Base-by-base conservation (phyloP, 2,113 vertebrate genomes). In the Perognathus longimembris region DNA sequence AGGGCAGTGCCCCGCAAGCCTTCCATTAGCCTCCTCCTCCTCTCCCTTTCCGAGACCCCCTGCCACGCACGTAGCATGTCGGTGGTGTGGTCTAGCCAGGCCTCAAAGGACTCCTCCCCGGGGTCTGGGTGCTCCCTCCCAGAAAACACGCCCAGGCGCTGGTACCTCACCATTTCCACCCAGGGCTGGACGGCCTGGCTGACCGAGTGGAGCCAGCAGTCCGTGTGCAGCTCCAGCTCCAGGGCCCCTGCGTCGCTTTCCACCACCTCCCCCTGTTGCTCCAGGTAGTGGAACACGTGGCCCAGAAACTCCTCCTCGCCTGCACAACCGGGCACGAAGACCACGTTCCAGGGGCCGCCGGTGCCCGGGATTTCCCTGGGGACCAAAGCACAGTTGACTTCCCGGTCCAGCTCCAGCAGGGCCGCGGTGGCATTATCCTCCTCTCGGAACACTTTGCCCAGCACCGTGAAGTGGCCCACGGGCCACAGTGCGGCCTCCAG, bases 371-470 rank as follows among this genome's bases (percentile, higher is more conserved):
- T 57, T 69, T 92, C 87, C 63, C 86, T 78, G 87, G 92, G 92
- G 38, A 92, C 92, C 82, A 92, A 36, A 26, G 82, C 82, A 57
- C 32, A 75, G 82, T 94, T 15, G 21, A 90, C 50, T 24, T 92
- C 78, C 24, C 3, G 4, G 45, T 84, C 34, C 2, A 94, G 67
- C 73, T 90, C 34, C 0, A 88, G 64, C 82, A 94, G 83, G 82
- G 83, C 87, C 1, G 30, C 87, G 0, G 50, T 79, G 83, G 87
- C 77, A 8, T 71, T 36, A 22, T 92, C 82, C 67, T 92, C 83
- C 83, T 88, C 73, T 34, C 34, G 50, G n/a, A 94, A 94, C 38
- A 76, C 83, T 87, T 75, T 90, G 64, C 82, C 90, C 30, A 90
- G 83, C 26, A 94, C 66, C 0, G 50, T 45, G 3, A 92, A 79